Evolutionary conservation across 2,888 invertebrate genomes (phyloP).

Genomic region (Altica lythri): DNA sequence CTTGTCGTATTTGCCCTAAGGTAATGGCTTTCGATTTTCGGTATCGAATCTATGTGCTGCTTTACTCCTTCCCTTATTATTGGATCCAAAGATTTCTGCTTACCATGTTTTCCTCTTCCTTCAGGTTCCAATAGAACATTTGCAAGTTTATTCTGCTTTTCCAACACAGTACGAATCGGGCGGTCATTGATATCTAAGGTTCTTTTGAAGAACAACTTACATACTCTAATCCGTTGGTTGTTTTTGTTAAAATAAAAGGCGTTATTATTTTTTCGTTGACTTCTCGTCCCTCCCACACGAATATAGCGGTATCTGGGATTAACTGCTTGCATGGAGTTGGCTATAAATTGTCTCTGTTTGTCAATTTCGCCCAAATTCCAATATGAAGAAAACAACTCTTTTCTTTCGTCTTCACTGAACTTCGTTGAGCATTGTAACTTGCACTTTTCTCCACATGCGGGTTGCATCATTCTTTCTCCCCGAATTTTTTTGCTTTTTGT

Average conservation of each 20-base stretch:
- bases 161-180: constrained; percentile 12
- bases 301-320: not conserved
- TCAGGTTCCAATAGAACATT: not conserved
- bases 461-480: constrained; percentile 4
- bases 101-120: not conserved
- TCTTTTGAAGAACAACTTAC: constrained; percentile 24
- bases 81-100: not conserved
- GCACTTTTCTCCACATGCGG: constrained; percentile 9
- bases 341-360: constrained; percentile 3
- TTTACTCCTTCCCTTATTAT: not conserved
- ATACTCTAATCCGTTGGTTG: constrained; percentile 19
- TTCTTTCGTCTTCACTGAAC: constrained; percentile 1
- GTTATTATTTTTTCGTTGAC: not conserved
- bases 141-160: not conserved
- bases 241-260: constrained; percentile 22
- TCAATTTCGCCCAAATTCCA: constrained; percentile 2
- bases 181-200: constrained; percentile 17
- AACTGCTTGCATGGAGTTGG: constrained; percentile 2
- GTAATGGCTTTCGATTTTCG: not conserved
- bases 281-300: not conserved
- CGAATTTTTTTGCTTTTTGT: not conserved
- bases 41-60: not conserved
- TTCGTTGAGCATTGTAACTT: constrained; percentile 3
- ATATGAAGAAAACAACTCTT: not conserved
- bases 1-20: not conserved